Base-by-base conservation (phyloP, 2,888 invertebrate genomes). In the Meganola albula region DNA sequence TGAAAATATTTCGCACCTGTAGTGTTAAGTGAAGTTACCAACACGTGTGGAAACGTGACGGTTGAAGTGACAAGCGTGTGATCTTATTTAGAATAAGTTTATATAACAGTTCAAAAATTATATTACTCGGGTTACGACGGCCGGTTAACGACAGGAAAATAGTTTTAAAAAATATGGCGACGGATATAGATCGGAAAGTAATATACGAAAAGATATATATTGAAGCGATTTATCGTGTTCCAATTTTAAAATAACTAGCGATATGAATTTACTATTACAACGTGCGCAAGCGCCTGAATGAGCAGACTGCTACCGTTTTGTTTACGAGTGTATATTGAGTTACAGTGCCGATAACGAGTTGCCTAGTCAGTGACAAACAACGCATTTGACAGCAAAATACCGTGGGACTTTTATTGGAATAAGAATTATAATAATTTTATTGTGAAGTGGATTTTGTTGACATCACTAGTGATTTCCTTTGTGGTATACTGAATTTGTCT, bases 291-390 rank as follows among this genome's bases (percentile, higher is more conserved):
- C 63, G 58, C 59, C 57, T 53, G 39, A 50, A 48, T 51, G 41
- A 39, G 47, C 50, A 53, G 37, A 56, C 49, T 53, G 54, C 63
- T 55, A 53, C 59, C 53, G 63, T 43, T 64, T 65, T 73, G 66
- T 73, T 70, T 72, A 66, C 63, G 57, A 47, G 49, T 10, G 32
- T 33, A 46, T 60, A 61, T 69, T 63, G 61, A 48, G 57, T 69
- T 65, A 59, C 67, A 47, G 44, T 35, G 45, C 49, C 59, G 72
- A 74, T 74, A 74, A 67, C 63, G 62, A 47, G 58, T 40, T 53
- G 48, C 58, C 47, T 53, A 56, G 50, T 58, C 53, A 48, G 42
- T 44, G 48, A 45, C 47, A 54, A 50, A 41, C 32, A 37, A 50
- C 40, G 37, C 40, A 37, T 37, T 36, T 29, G 24, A 9, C 10